Percentiles rank a stretch among this genome's conserved stretches.
These are phyloP conservation scores for Melanogrammus aeglefinus DNA, from an alignment of 2,797 vertebrate genomes.

Conservation along the genomic window DNA sequence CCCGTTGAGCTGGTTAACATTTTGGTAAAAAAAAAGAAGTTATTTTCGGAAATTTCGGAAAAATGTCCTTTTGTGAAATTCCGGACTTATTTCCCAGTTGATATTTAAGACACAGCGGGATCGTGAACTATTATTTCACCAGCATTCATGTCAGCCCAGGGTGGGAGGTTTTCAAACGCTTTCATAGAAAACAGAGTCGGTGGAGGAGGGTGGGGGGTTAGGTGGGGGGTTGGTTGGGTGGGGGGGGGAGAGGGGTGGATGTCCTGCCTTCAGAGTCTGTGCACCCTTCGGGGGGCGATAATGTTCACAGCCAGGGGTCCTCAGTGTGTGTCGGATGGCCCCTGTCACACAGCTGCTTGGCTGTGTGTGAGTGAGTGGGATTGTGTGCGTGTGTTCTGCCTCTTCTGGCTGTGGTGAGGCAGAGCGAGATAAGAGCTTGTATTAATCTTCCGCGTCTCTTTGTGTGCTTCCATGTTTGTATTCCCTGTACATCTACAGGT, in stretches of 20 bases:
- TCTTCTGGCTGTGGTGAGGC: conserved; percentile 33
- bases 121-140: not conserved
- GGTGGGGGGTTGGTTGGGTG: no score
- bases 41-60: not conserved
- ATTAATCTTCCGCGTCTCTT: conserved; percentile 5
- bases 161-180: not conserved
- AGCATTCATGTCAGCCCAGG: not conserved
- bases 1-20: not conserved
- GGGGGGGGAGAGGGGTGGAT: not conserved
- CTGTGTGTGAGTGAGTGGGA: conserved; percentile 13
- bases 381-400: conserved; percentile 17
- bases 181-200: not conserved
- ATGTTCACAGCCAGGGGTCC: conserved; percentile 28
- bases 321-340: conserved; percentile 7
- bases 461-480: no score
- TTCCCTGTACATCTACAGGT: not conserved
- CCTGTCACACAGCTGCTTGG: not conserved
- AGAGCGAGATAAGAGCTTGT: conserved; percentile 35
- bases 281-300: conserved; percentile 51
- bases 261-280: conserved; percentile 26
- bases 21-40: not conserved
- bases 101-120: not conserved
- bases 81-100: not conserved
- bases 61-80: not conserved
- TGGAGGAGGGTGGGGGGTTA: not conserved